Conservation (phyloP, 2,888 invertebrate genomes). For the Acrobasis repandana region DNA sequence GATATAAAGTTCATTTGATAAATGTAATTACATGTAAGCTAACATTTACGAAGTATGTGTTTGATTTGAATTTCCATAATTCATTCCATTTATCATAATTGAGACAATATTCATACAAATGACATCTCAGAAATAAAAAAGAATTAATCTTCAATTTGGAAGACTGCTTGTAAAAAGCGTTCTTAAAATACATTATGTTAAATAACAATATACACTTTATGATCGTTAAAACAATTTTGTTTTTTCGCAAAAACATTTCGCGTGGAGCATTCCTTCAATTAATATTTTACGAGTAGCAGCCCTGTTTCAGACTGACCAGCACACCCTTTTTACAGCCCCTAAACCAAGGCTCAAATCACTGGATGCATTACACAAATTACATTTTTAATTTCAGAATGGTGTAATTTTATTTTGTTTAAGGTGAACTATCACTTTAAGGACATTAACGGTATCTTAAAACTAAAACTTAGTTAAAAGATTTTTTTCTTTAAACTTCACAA, state of each 20-base stretch:
- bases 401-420: constrained; percentile 48
- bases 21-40: too few relatives aligned
- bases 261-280: neutral
- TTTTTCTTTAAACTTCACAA: too few relatives aligned
- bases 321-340: constrained; percentile 30
- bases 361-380: constrained; percentile 71
- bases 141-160: too few relatives aligned
- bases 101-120: too few relatives aligned
- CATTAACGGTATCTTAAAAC: too few relatives aligned
- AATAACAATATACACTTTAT: neutral
- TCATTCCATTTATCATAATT: too few relatives aligned
- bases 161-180: too few relatives aligned
- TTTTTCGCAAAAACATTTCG: constrained; percentile 6
- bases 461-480: too few relatives aligned
- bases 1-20: too few relatives aligned
- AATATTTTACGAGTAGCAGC: constrained; percentile 25
- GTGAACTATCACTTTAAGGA: constrained; percentile 29
- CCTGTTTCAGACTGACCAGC: constrained; percentile 20
- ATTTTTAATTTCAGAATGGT: constrained; percentile 50
- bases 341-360: constrained; percentile 52
- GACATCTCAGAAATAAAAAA: too few relatives aligned
- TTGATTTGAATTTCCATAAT: too few relatives aligned
- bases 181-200: neutral
- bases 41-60: too few relatives aligned
- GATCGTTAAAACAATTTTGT: neutral